Evolutionary conservation across 2,797 vertebrate species (phyloP).

Genomic region (Adelosebastes latens): DNA sequence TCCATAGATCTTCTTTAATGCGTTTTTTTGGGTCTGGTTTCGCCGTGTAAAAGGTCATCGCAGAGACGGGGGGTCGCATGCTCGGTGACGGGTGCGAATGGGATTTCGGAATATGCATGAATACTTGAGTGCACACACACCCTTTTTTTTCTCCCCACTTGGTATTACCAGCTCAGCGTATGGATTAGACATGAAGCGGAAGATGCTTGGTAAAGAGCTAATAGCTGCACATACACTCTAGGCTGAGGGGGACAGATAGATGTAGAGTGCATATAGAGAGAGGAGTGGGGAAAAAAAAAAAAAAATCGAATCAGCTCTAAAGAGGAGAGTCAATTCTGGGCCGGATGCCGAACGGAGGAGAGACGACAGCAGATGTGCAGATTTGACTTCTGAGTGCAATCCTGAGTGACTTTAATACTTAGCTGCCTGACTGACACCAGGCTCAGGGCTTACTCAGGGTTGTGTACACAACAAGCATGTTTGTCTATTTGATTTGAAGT

Average conservation of each 20-base stretch:
- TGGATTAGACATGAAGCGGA: conserved; percentile 6
- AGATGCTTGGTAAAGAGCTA: conserved; percentile 24
- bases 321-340: conserved; percentile 50
- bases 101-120: background rate
- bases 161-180: conserved; percentile 11
- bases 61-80: background rate
- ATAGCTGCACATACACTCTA: background rate
- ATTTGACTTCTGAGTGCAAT: conserved; percentile 59
- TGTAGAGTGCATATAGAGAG: background rate
- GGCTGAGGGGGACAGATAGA: background rate
- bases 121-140: background rate
- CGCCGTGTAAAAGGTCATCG: conserved; percentile 31
- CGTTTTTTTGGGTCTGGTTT: background rate
- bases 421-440: conserved; percentile 17
- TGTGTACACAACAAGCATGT: background rate
- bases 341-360: conserved; percentile 15
- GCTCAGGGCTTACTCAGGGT: background rate
- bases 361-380: conserved; percentile 57
- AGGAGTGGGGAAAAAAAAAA: background rate
- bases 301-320: conserved; percentile 46
- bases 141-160: background rate
- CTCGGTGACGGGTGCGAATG: background rate
- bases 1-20: conserved; percentile 37
- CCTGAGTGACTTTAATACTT: conserved; percentile 35
- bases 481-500: background rate